Conservation (phyloP, 2,888 invertebrate genomes). For the Muschampia plurimacula region DNA sequence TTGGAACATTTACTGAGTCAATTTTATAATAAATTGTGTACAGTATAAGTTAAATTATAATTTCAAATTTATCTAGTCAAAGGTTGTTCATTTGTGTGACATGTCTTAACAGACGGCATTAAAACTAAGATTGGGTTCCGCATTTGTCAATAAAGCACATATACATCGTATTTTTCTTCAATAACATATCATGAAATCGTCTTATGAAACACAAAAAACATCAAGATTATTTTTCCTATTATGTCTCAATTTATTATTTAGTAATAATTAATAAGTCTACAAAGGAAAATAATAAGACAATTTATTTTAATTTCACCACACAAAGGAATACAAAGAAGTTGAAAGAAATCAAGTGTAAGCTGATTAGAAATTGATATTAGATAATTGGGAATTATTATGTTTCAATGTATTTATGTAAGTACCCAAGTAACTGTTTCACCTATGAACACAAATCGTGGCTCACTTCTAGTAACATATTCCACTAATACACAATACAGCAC, state of each 20-base stretch:
- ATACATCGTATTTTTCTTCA: constrained; percentile 53
- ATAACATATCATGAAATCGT: constrained; percentile 59
- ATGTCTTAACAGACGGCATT: constrained; percentile 48
- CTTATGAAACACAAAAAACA: constrained; percentile 65
- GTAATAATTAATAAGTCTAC: constrained; percentile 68
- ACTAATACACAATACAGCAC: constrained; percentile 72
- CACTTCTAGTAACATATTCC: constrained; percentile 69
- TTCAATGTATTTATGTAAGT: constrained; percentile 60
- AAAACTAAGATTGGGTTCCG: constrained; percentile 52
- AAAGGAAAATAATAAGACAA: constrained; percentile 66
- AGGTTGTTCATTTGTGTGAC: constrained; percentile 52
- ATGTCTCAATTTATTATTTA: constrained; percentile 76
- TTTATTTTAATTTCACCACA: constrained; percentile 76
- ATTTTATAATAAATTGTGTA: constrained; percentile 51
- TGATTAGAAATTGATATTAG: constrained; percentile 58
- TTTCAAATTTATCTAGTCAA: constrained; percentile 56
- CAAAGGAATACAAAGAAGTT: constrained; percentile 62
- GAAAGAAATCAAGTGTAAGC: constrained; percentile 56
- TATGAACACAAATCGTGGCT: constrained; percentile 84
- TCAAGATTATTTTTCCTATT: constrained; percentile 59
- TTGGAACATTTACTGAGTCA: constrained; percentile 78
- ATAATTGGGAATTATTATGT: constrained; percentile 77
- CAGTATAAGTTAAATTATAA: constrained; percentile 49
- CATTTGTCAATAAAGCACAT: constrained; percentile 63
- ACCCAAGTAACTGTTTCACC: constrained; percentile 74